Base-by-base conservation (phyloP, 2,113 vertebrate genomes). In the Pseudolaguvia tuberculata region DNA sequence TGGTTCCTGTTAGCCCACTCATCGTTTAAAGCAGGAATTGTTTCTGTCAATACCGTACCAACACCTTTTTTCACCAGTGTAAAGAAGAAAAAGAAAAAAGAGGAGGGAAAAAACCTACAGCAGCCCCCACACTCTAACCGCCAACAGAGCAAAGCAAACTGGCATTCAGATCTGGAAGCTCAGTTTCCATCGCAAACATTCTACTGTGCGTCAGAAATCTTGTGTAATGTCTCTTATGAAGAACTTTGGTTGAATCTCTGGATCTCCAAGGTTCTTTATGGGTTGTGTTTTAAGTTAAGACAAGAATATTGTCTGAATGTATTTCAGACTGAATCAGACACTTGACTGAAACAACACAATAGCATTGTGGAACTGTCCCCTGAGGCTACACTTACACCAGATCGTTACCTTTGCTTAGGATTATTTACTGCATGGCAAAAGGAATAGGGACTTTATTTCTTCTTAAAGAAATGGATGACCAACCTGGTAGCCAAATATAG, bases 1-100 rank as follows among this genome's bases (percentile, higher is more conserved):
- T 88, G 86, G 82, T 84, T 88, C 82, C 84, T 84, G 85, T 86
- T 90, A 88, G 87, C 87, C 86, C 87, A 86, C 87, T 87, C 85
- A 84, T 89, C 84, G n/a, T 88, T 85, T 79, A 72, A 81, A 80
- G 83, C 79, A 76, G 45, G 84, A 79, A 87, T 84, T 87, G 86
- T 86, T 83, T 83, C 88, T 82, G 79, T 87, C 87, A 89, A 89
- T 88, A 89, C 88, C 81, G 84, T 81, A 85, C 80, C 78, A 81
- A 86, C 77, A 86, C 84, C 84, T 85, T 86, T 82, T 81, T 78
- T 80, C 79, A 88, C 81, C 73, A 79, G 83, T 62, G 45, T 50
- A 50, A 50, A 67, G 45, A 27, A 27, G 17, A 77, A 13, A 42
- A 27, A 15, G 3, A 66, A 42, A 20, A 75, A 58, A 18, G 21